These are phyloP conservation scores for Noctua janthe DNA, from an alignment of 2,888 invertebrate species.

Conservation along the genomic window DNA sequence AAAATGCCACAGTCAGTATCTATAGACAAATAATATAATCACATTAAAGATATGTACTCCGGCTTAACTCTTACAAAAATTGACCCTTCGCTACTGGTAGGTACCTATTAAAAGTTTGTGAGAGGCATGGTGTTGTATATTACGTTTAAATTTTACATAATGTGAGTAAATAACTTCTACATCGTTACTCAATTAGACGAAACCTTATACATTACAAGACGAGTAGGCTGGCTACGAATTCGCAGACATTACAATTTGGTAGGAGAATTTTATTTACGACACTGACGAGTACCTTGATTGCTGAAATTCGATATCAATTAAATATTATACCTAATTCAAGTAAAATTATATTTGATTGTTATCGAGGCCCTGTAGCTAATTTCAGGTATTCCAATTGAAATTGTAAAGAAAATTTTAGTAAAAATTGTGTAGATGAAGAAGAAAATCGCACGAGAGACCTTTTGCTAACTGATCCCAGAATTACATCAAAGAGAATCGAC, in stretches of 20 bases:
- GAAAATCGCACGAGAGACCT: not conserved
- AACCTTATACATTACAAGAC: not conserved
- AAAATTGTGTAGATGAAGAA: not conserved
- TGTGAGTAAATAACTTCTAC: not conserved
- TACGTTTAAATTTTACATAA: not conserved
- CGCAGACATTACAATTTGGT: slow-evolving; percentile 14
- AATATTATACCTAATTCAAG: not conserved
- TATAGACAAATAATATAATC: too few species aligned
- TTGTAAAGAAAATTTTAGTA: not conserved
- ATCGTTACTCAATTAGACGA: not conserved
- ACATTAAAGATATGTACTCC: too few species aligned
- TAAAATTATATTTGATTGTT: not conserved
- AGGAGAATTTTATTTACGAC: slow-evolving; percentile 4
- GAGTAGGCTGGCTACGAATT: slow-evolving; percentile 31
- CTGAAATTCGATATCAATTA: not conserved
- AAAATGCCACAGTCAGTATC: too few species aligned
- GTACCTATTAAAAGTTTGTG: not conserved
- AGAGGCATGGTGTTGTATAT: too few species aligned
- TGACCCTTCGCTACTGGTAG: too few species aligned
- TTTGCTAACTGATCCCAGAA: slow-evolving; percentile 16
- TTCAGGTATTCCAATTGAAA: not conserved
- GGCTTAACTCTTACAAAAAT: too few species aligned
- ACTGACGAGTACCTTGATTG: not conserved
- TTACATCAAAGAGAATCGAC: slow-evolving; percentile 21
- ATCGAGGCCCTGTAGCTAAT: not conserved